Evolutionary conservation across 2,888 invertebrate genomes (phyloP), one percentile per base, ranked within the genome.

Genomic region (Phyllotreta cruciferae): DNA sequence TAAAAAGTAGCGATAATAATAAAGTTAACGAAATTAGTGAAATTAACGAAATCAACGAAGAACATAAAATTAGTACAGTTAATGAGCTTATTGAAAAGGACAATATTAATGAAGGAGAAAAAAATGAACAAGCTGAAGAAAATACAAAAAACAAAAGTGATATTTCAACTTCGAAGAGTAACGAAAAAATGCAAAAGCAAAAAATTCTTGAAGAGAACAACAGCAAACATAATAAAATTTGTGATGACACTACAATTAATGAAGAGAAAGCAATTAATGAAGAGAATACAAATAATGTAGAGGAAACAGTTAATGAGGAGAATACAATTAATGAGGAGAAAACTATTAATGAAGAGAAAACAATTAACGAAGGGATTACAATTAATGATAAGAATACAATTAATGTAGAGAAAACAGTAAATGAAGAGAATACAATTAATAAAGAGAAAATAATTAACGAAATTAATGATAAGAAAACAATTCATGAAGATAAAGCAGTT

Each of bases 401-500:
- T n/a, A n/a, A n/a, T n/a, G n/a, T n/a, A n/a, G n/a, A n/a, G n/a
- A n/a, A n/a, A n/a, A 9, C n/a, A 42, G n/a, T 5, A 42, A 42
- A 6, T 6, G 11, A 6, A 10, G 42, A 42, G n/a, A 9, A 6
- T 6, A 9, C 42, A 42, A 42, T 42, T 42, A 42, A 42, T 42
- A 6, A 42, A 42, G 11, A 42, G 5, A 42, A 42, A 42, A n/a
- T n/a, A n/a, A n/a, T n/a, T n/a, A n/a, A n/a, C n/a, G n/a, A n/a
- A n/a, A n/a, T n/a, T 41, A 41, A 41, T 6, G 41, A 41, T 41
- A 41, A 41, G 41, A 6, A 6, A 42, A 42, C n/a, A n/a, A n/a
- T n/a, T n/a, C n/a, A n/a, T n/a, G n/a, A 42, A n/a, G 11, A 9
- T 6, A 42, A 42, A 42, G 41, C 4, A 3, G 11, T n/a, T 41